Conservation (phyloP, 2,888 invertebrate species). For the Rhabditophanes sp. region DNA sequence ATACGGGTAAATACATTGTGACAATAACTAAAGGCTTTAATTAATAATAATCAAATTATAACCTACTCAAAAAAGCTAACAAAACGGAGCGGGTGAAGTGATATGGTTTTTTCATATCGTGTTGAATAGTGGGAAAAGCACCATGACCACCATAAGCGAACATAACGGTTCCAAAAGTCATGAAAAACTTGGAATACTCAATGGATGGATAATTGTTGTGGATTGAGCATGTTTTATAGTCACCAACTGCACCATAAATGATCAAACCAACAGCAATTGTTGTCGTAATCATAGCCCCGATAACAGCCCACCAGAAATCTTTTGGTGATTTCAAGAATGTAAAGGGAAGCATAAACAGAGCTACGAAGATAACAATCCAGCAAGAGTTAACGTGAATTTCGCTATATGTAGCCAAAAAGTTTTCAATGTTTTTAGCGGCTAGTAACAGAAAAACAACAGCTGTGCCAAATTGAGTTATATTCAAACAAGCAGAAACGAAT, state of each 20-base stretch:
- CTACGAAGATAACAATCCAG: conserved; percentile 25
- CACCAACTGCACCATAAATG: conserved; percentile 20
- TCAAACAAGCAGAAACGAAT: conserved; percentile 24
- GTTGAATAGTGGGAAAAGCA: conserved; percentile 65
- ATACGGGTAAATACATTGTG: conserved; percentile 29
- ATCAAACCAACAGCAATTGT: conserved; percentile 25
- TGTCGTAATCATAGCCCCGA: conserved; percentile 34
- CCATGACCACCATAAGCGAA: conserved; percentile 38
- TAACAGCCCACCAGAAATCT: conserved; percentile 37
- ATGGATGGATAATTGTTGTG: conserved; percentile 20
- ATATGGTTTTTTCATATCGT: conserved; percentile 67
- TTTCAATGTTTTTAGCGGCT: conserved; percentile 33
- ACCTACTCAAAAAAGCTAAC: conserved; percentile 24
- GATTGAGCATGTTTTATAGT: conserved; percentile 15
- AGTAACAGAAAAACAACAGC: conserved; percentile 36
- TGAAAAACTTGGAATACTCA: conserved; percentile 21
- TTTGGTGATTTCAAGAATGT: conserved; percentile 36
- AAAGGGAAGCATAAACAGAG: conserved; percentile 30
- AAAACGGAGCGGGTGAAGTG: conserved; percentile 59
- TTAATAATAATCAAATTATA: not conserved
- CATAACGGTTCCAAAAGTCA: conserved; percentile 38
- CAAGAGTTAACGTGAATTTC: conserved; percentile 25
- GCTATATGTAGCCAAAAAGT: conserved; percentile 19
- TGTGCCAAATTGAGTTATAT: conserved; percentile 35
- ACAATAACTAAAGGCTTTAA: conserved; percentile 19